Evolutionary conservation across 2,797 vertebrate genomes (phyloP).

Genomic region (Masticophis lateralis): DNA sequence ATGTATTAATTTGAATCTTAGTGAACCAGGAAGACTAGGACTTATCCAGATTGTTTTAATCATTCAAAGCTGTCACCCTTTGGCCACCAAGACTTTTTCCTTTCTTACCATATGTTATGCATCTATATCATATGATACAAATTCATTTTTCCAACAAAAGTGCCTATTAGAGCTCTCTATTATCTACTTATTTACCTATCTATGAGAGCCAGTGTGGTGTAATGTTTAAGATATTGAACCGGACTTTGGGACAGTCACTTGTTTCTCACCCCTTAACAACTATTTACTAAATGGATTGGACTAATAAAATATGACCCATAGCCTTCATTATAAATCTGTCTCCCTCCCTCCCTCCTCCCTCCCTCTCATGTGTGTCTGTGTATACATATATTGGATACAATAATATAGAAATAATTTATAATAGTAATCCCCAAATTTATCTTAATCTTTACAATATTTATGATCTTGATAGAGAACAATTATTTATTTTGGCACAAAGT

Average conservation of each 20-base stretch:
- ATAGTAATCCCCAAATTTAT: neutral
- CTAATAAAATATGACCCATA: neutral
- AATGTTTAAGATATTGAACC: neutral
- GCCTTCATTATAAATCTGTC: neutral
- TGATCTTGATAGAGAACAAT: neutral
- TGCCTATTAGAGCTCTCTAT: neutral
- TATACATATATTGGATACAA: neutral
- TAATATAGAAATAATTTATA: neutral
- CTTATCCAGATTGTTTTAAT: conserved; percentile 63
- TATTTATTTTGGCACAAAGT: neutral
- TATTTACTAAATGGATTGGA: neutral
- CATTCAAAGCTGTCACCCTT: conserved; percentile 57
- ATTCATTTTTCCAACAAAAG: neutral
- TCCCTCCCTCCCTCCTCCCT: too few relatives aligned
- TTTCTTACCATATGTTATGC: conserved; percentile 28
- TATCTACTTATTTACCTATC: neutral
- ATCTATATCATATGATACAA: conserved; percentile 27
- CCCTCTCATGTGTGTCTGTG: neutral
- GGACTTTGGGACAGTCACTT: neutral
- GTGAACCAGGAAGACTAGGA: conserved; percentile 64
- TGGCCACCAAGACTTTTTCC: conserved; percentile 35
- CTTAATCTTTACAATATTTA: neutral
- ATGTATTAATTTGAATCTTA: conserved; percentile 44
- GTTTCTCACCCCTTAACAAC: neutral
- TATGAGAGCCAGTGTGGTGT: neutral